Conservation (phyloP, 2,797 vertebrate species). For the Ptychobarbus kaznakovi region DNA sequence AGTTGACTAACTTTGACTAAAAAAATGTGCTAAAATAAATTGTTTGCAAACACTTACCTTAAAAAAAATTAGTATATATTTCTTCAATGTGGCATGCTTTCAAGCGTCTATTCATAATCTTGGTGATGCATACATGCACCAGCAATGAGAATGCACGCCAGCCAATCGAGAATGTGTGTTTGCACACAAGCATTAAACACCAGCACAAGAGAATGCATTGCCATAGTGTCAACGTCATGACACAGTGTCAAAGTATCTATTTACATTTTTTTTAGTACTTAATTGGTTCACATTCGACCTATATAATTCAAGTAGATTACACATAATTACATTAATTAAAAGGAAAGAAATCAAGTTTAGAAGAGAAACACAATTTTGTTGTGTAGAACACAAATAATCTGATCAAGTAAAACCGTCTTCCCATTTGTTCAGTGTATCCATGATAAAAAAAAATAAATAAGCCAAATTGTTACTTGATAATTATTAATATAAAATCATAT, state of each 20-base stretch:
- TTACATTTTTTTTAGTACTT: no score
- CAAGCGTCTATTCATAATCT: background rate
- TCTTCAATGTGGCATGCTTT: background rate
- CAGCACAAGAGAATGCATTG: background rate
- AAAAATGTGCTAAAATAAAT: no score
- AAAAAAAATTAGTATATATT: no score
- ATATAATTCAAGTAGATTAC: background rate
- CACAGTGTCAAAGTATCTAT: background rate
- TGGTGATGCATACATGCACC: background rate
- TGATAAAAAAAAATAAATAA: no score
- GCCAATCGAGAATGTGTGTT: background rate
- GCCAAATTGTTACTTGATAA: background rate
- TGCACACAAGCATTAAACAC: background rate
- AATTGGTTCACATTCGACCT: background rate
- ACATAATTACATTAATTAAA: background rate
- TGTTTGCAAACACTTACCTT: no score
- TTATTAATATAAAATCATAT: background rate
- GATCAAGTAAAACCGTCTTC: background rate
- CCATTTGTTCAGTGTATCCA: background rate
- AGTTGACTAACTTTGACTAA: no score
- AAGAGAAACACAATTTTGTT: background rate
- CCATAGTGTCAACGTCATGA: background rate
- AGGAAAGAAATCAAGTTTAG: background rate
- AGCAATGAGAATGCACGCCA: background rate
- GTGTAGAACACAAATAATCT: background rate